Base-by-base conservation (phyloP, 2,888 invertebrate genomes). In the Morpho achilles region DNA sequence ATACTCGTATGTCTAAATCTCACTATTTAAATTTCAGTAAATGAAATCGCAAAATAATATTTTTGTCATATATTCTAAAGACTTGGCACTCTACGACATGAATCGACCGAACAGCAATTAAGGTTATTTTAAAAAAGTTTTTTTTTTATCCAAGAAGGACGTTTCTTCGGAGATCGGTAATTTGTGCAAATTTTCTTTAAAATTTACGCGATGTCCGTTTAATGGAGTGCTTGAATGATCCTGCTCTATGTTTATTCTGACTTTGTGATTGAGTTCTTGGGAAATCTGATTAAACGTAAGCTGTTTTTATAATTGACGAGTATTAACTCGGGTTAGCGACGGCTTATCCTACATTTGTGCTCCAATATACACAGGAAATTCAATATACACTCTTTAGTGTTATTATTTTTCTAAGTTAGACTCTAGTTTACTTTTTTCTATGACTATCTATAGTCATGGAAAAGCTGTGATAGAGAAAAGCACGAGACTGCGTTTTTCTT, bases 131-230 rank as follows among this genome's bases (percentile, higher is more conserved):
- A 63, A 63, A 75, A 80, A 82, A 79, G 75, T 75, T 75, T 75
- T 76, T 80, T n/a, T 16, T 16, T 84, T 84, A 79, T 82, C 82
- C 81, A 82, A 83, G 77, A 77, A 70, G 66, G 64, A 64, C 73
- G 65, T 62, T 72, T 71, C 70, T 68, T 72, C 72, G 70, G 73
- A 77, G 77, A 82, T 80, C 79, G 82, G 83, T 84, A 88, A 88
- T 88, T 87, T 82, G 84, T 84, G 77, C 73, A 80, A 85, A 79
- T 83, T 83, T 84, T 84, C 83, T 84, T 83, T 79, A 75, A 77
- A 84, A 76, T 79, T 81, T 75, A 69, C 73, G 67, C 77, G 80
- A 79, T 84, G 84, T 84, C 76, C 83, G 78, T 76, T 82, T 87
- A 84, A 85, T 85, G 78, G 83, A 87, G 83, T 82, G 73, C 79